Evolutionary conservation across 1,140 invertebrate genomes (phyloP).

Genomic region (Laupala kohalensis): DNA sequence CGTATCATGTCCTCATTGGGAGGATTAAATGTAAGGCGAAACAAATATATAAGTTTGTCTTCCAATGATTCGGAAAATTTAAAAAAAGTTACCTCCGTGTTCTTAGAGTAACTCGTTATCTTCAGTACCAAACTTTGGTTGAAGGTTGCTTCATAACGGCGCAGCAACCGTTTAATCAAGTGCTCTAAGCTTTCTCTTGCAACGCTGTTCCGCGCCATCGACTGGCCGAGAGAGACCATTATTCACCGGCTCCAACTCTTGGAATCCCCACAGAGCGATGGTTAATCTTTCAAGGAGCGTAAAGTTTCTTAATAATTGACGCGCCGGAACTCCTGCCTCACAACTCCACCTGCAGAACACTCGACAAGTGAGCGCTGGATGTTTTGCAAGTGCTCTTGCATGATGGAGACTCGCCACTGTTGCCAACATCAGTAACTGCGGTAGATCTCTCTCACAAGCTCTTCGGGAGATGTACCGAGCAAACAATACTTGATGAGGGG

Average conservation of each 20-base stretch:
- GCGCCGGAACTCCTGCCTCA: not conserved
- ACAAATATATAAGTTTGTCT: too few species aligned
- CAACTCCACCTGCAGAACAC: not conserved
- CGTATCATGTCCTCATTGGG: too few species aligned
- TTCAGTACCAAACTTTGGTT: too few species aligned
- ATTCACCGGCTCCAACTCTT: not conserved
- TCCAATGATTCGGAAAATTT: too few species aligned
- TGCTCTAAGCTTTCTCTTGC: not conserved
- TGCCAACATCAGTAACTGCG: too few species aligned
- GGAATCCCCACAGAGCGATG: not conserved
- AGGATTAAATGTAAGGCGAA: too few species aligned
- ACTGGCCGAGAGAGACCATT: not conserved
- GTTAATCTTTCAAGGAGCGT: not conserved
- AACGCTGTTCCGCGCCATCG: not conserved
- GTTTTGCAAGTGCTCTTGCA: not conserved
- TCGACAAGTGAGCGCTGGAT: not conserved
- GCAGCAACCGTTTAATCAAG: not conserved
- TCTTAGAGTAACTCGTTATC: too few species aligned
- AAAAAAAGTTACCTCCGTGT: too few species aligned
- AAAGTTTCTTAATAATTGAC: not conserved
- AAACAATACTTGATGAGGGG: too few species aligned
- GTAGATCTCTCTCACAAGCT: too few species aligned
- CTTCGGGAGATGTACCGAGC: too few species aligned
- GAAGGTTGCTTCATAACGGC: not conserved
- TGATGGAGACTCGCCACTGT: too few species aligned